A percentile compares a stretch with the other conserved stretches of the same genome.
These are phyloP conservation scores for Rhingia campestris DNA, from an alignment of 2,888 invertebrate species.

Conservation along the genomic window DNA sequence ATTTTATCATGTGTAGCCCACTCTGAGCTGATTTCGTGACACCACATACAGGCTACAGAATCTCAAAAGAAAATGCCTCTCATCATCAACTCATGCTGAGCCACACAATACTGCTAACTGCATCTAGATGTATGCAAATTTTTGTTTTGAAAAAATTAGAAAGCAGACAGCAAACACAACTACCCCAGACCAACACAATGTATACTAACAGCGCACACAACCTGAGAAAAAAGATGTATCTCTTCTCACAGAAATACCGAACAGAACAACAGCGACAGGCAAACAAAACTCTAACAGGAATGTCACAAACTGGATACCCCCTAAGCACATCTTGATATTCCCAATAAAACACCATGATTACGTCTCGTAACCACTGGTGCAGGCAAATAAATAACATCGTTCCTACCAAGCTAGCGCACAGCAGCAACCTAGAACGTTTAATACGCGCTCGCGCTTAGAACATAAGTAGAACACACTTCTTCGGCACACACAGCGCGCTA, in stretches of 20 bases:
- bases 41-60: not conserved
- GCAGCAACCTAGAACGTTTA: constrained; percentile 42
- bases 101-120: constrained; percentile 18
- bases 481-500: not conserved
- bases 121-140: constrained; percentile 51
- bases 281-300: constrained; percentile 44
- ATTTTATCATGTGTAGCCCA: too few species aligned
- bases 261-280: constrained; percentile 6
- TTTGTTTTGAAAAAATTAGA: constrained; percentile 25
- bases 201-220: not conserved
- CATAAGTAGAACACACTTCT: constrained; percentile 69
- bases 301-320: constrained; percentile 66
- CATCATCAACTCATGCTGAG: not conserved
- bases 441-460: constrained; percentile 49
- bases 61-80: not conserved
- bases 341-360: constrained; percentile 69
- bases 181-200: constrained; percentile 11
- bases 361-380: constrained; percentile 35
- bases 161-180: constrained; percentile 3
- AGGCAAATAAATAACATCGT: constrained; percentile 45
- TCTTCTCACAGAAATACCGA: constrained; percentile 6
- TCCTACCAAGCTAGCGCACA: constrained; percentile 3
- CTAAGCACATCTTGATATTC: constrained; percentile 58
- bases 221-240: constrained; percentile 34
- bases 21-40: too few species aligned